A percentile compares a stretch with the other conserved stretches of the same genome.
Evolutionary conservation across 1,140 invertebrate genomes (phyloP).

Genomic region (Bombus affinis): DNA sequence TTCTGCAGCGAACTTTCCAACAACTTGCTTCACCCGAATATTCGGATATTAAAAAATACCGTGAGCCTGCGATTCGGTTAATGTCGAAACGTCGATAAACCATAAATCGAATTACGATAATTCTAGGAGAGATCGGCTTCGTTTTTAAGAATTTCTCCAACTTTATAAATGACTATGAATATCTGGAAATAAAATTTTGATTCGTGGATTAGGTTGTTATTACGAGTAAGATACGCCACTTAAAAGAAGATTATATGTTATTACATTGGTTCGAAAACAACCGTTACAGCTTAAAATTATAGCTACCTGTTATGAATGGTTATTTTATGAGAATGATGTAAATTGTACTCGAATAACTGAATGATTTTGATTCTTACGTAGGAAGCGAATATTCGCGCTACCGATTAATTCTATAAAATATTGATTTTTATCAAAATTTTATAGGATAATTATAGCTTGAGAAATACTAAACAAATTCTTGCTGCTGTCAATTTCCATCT

Average conservation of each 20-base stretch:
- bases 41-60: conserved; percentile 59
- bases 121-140: too few species aligned
- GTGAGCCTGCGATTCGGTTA: neutral
- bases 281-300: neutral
- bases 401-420: neutral
- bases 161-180: too few species aligned
- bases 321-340: neutral
- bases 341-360: neutral
- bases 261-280: neutral
- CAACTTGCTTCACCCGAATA: conserved; percentile 58
- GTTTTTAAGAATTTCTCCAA: too few species aligned
- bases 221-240: neutral
- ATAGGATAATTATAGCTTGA: neutral
- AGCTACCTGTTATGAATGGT: neutral
- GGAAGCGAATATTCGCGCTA: too few species aligned
- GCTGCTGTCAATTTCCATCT: neutral
- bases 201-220: neutral
- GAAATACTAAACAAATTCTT: neutral
- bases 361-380: too few species aligned
- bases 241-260: neutral
- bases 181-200: too few species aligned
- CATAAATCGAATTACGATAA: neutral
- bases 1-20: conserved; percentile 42
- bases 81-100: neutral
- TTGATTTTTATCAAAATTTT: neutral